Evolutionary conservation across 64 coral and sea anemone genomes (phyloP), one percentile per base, ranked within the genome.

Genomic region (Anthopleura sola): DNA sequence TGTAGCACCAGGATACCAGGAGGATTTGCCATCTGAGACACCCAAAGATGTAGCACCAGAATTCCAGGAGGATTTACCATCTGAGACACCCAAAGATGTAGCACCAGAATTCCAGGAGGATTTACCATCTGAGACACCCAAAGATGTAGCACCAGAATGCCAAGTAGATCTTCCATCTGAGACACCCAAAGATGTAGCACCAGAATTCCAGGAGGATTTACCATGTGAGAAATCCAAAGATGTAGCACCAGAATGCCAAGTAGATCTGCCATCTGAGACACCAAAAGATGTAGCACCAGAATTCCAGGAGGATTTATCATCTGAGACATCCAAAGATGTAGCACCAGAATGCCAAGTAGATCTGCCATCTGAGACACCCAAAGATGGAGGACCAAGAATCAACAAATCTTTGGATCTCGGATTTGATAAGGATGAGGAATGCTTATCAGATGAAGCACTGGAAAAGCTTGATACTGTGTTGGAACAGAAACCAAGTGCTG

Each of bases 391-490:
- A 8, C n/a, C 58, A 62, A 62, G 58, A 62, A n/a, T 62, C 58
- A 21, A 62, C 58, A 62, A 62, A 23, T 24, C 23, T n/a, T 26
- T 23, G n/a, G 58, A 62, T 62, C 26, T 62, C 31, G 21, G 24
- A 36, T n/a, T 24, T 50, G 46, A 34, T 76, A 60, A 84, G 19
- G 81, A 15, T 44, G 47, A 84, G 18, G 62, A 84, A 23, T 32
- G 68, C 58, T 37, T 84, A 48, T 76, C 81, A 75, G 88, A 76
- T 74, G 78, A 36, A 69, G 88, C 88, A 32, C 74, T 83, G 31
- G 64, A 89, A 11, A 49, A 89, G 64, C 40, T 89, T n/a, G 81
- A 89, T 83, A 76, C 19, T 56, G 78, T 83, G 57, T 80, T 89
- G 21, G 80, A 56, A 60, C 66, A 26, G 46, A 71, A 62, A 29